A percentile compares a stretch with the other conserved stretches of the same genome.
phyloP scores from a whole-genome alignment of 2,797 vertebrate genomes.

The Pampus argenteus region DNA sequence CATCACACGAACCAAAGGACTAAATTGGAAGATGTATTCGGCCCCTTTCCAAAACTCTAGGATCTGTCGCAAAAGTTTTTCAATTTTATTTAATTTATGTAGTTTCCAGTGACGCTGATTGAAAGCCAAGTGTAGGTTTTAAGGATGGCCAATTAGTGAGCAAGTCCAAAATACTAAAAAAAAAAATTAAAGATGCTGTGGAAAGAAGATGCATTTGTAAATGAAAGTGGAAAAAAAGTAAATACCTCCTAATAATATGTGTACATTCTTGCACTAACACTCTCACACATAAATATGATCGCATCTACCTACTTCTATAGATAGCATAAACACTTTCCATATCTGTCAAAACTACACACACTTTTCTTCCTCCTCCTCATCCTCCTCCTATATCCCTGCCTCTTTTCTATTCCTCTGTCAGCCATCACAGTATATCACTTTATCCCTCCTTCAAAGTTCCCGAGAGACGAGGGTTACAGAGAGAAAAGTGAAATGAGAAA shows the following conservation, averaged over 20 bases:
- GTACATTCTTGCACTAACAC: background rate
- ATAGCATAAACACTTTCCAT: slow-evolving; percentile 29
- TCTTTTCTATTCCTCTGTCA: slow-evolving; percentile 58
- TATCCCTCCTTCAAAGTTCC: slow-evolving; percentile 69
- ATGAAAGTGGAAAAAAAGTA: no score
- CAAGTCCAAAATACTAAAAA: background rate
- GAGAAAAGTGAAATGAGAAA: slow-evolving; percentile 77
- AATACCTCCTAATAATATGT: slow-evolving; percentile 19
- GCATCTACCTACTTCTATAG: slow-evolving; percentile 12
- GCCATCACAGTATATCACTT: slow-evolving; percentile 70
- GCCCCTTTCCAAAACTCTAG: slow-evolving; percentile 21
- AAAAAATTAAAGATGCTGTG: background rate
- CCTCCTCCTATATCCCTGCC: slow-evolving; percentile 49
- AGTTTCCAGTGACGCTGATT: slow-evolving; percentile 5
- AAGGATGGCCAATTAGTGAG: slow-evolving; percentile 40
- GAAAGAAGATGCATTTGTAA: no score
- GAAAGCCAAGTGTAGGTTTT: slow-evolving; percentile 27
- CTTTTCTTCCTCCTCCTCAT: slow-evolving; percentile 6
- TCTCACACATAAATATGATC: slow-evolving; percentile 11
- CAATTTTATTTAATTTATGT: background rate
- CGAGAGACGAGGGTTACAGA: slow-evolving; percentile 60
- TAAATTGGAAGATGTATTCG: background rate
- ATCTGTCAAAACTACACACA: slow-evolving; percentile 31
- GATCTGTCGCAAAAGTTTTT: slow-evolving; percentile 17
- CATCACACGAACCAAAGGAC: slow-evolving; percentile 23